A percentile compares a stretch with the other conserved stretches of the same genome.
Evolutionary conservation across 2,797 vertebrate species (phyloP).

Genomic region (Gymnodraco acuticeps): DNA sequence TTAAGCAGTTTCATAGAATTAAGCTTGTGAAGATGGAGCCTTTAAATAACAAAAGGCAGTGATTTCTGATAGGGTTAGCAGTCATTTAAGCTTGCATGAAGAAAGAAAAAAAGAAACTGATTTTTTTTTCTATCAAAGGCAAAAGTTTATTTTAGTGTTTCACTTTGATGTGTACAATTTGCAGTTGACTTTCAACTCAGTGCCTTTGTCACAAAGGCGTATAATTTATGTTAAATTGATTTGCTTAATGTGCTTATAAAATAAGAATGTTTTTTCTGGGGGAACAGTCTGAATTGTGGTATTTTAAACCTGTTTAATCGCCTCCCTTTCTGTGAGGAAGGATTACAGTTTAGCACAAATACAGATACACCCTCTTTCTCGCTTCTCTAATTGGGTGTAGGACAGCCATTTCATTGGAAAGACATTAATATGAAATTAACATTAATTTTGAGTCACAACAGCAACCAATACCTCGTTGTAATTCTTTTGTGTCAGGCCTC

Average conservation of each 20-base stretch:
- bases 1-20: constrained; percentile 59
- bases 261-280: constrained; percentile 81
- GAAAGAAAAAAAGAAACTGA: constrained; percentile 4
- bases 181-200: constrained; percentile 85
- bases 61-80: constrained; percentile 63
- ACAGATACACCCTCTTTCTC: constrained; percentile 77
- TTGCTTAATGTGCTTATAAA: constrained; percentile 90
- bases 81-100: constrained; percentile 59
- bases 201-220: constrained; percentile 84
- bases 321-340: constrained; percentile 81
- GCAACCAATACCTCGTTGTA: constrained; percentile 49
- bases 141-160: constrained; percentile 85
- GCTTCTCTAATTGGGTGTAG: constrained; percentile 78
- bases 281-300: constrained; percentile 83
- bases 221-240: constrained; percentile 92
- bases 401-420: constrained; percentile 68
- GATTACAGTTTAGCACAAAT: constrained; percentile 83
- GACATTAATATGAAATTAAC: constrained; percentile 78
- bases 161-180: constrained; percentile 87
- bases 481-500: constrained; percentile 36
- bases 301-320: constrained; percentile 88
- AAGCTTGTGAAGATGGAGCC: constrained; percentile 48
- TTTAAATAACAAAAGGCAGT: constrained; percentile 59
- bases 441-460: constrained; percentile 71
- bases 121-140: constrained; percentile 72